These are phyloP conservation scores for Zosterops borbonicus DNA, from an alignment of 2,113 vertebrate genomes.

Conservation along the genomic window DNA sequence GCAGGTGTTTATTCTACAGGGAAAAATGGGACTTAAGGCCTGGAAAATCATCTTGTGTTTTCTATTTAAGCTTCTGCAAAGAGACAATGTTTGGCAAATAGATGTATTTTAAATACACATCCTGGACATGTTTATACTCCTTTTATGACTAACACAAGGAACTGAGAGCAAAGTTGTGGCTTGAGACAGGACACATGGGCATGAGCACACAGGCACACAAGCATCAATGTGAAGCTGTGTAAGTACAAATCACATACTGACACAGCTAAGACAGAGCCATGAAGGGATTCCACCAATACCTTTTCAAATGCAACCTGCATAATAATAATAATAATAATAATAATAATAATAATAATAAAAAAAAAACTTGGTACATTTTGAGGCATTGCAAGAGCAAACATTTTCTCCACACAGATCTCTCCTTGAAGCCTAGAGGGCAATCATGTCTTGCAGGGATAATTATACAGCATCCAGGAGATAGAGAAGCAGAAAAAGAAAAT, in stretches of 20 bases:
- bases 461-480: neutral
- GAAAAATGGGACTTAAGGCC: neutral
- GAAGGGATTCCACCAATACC: neutral
- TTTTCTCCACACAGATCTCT: neutral
- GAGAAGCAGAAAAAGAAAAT: neutral
- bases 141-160: neutral
- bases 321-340: neutral
- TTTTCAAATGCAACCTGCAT: neutral
- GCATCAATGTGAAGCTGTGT: accelerated
- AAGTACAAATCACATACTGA: neutral
- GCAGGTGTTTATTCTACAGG: neutral
- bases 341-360: too few relatives aligned
- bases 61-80: neutral
- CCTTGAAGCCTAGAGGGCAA: neutral
- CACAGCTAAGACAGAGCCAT: neutral
- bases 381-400: neutral
- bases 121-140: slow-evolving; percentile 4
- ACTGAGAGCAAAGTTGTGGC: neutral
- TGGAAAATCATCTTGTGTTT: neutral
- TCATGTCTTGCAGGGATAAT: neutral
- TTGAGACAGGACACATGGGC: neutral
- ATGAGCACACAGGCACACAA: neutral
- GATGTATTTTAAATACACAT: slow-evolving; percentile 11
- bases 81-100: neutral
- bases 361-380: neutral